Evolutionary conservation across 2,888 invertebrate species (phyloP), one percentile per base, ranked within the genome.

Genomic region (Oscheius sp.): DNA sequence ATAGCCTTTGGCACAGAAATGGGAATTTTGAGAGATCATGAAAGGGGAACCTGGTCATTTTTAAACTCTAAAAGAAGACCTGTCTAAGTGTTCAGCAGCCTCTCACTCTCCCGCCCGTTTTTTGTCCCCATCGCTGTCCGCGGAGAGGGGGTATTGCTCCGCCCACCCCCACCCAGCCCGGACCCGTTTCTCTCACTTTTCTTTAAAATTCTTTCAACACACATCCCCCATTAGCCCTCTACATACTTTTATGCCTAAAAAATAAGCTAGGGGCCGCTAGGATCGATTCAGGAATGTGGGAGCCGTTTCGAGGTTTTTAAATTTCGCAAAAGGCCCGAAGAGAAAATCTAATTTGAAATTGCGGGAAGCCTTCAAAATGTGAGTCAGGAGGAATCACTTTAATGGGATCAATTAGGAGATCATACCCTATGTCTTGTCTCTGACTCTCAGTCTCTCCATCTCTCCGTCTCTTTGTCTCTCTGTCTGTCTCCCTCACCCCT

Each of bases 311-410:
- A n/a, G 53, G 3, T 53, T 13, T 53, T 53, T 53, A 11, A 21
- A n/a, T 53, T 53, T 53, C 2, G 42, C 42, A 42, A 42, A 42
- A 7, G 42, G 4, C 42, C 4, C 42, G 7, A 7, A 5, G 42
- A 60, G 60, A 60, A 60, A 60, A 60, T 60, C 13, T 35, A 60
- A 60, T 60, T 60, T 32, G 60, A 37, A 60, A 60, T 60, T 60
- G 13, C 35, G 35, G 60, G 13, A 60, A 11, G 35, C 60, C 35
- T 4, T 7, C 42, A 42, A 42, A 42, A 42, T 42, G 42, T 42
- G 42, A 42, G 42, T 42, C 42, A 42, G 42, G 3, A 42, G 42
- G 3, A 42, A 7, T 42, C 4, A 42, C 4, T 42, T 42, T 42
- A 42, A 21, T 21, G 21, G 21, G 21, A 21, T 21, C 21, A 21